Percentiles rank a stretch among this genome's conserved stretches.
Evolutionary conservation across 2,797 vertebrate genomes (phyloP).

Genomic region (Tokudaia tokunoshimensis): DNA sequence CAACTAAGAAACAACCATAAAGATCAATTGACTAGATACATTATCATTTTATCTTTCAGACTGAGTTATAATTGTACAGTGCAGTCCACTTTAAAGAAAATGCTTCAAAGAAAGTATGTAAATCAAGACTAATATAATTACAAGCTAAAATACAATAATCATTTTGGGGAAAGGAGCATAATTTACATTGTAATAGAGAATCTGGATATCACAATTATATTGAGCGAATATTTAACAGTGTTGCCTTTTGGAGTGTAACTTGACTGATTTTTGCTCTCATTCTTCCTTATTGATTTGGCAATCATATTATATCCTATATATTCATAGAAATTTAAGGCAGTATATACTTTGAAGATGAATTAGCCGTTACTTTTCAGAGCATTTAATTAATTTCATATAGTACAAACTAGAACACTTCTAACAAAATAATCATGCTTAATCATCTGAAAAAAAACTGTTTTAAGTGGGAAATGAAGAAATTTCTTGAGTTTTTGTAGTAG

Average conservation of each 20-base stretch:
- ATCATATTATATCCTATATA: neutral
- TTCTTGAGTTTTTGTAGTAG: neutral
- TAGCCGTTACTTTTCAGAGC: neutral
- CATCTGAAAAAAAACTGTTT: neutral
- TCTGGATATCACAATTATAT: neutral
- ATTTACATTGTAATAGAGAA: slow-evolving; percentile 63
- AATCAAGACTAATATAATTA: slow-evolving; percentile 57
- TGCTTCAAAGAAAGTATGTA: neutral
- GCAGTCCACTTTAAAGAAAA: slow-evolving; percentile 50
- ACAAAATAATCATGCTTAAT: neutral
- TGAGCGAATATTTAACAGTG: slow-evolving; percentile 25
- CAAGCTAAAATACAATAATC: slow-evolving; percentile 35
- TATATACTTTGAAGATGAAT: slow-evolving; percentile 27
- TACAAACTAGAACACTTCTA: neutral
- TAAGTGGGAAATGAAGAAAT: neutral
- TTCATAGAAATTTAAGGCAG: slow-evolving; percentile 38
- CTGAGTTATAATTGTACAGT: neutral
- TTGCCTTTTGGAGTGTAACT: neutral
- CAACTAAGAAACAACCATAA: slow-evolving; percentile 17
- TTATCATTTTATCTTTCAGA: neutral
- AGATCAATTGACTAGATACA: neutral
- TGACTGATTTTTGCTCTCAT: slow-evolving; percentile 16
- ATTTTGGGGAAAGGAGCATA: slow-evolving; percentile 29
- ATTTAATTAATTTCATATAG: slow-evolving; percentile 33
- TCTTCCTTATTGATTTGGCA: slow-evolving; percentile 50